Evolutionary conservation across 2,113 vertebrate species (phyloP), one percentile per base, ranked within the genome.

Genomic region (Synchiropus splendidus): DNA sequence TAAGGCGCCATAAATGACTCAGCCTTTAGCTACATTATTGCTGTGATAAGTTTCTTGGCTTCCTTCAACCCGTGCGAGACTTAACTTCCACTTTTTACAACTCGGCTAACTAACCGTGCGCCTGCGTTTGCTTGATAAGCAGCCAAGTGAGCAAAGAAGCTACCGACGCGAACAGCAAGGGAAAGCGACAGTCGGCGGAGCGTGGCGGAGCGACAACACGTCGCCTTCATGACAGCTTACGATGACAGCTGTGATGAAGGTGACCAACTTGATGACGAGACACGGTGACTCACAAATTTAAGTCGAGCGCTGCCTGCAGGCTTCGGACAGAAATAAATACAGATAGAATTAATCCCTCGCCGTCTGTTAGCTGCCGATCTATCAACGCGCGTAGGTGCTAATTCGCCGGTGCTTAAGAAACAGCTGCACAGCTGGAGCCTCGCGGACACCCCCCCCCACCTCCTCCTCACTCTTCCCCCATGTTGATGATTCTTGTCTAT

Each of bases 401-500:
- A 38, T 42, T 42, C 6, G 30, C 18, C 4, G 39, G 2, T 15
- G 39, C 21, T 27, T 27, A 27, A 8, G 21, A 27, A 27, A 42
- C 14, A 13, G 18, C 2, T 10, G 39, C 18, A 41, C 39, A 14
- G 18, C 2, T 1, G 37, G 38, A 16, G 21, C 21, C 4, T 5
- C 21, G 4, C 21, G 8, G 8, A 27, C 21, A 4, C 21, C 8
- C 21, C 8, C 21, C 8, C 21, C 21, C 21, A 27, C 21, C 45
- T 17, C 38, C 59, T 38, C 47, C 54, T n/a, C n/a, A n/a, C 45
- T 18, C 48, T 59, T 43, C 30, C 44, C 33, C 49, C 45, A 66
- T 64, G 63, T 69, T 64, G 59, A 69, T 42, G 54, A 67, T 74
- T 72, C 58, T 54, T 62, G 73, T 68, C 72, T 70, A 53, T 66